Percentiles rank a stretch among this genome's conserved stretches.
These are phyloP conservation scores for Oceanodroma tethys DNA, from an alignment of 2,113 vertebrate species.

Conservation along the genomic window DNA sequence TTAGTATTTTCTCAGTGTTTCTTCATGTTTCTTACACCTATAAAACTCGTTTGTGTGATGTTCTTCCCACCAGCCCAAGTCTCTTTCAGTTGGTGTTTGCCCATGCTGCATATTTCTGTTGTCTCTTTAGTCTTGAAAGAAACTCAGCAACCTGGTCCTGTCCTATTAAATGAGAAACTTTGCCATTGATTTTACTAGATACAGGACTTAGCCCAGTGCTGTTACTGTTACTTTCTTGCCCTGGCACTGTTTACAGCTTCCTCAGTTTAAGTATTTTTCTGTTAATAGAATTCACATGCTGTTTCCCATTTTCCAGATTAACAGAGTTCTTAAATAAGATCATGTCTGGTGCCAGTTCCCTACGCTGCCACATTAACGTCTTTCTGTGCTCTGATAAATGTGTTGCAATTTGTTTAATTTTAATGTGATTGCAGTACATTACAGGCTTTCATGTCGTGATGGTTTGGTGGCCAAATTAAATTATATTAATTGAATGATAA, in stretches of 20 bases:
- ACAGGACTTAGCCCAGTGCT: background rate
- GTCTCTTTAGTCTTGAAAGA: background rate
- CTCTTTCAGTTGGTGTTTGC: background rate
- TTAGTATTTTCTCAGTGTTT: background rate
- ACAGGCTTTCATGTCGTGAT: background rate
- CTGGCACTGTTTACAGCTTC: background rate
- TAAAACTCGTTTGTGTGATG: background rate
- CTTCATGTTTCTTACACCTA: background rate
- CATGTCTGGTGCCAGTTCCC: background rate
- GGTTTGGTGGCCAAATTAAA: background rate
- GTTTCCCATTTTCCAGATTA: background rate
- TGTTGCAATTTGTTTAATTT: background rate
- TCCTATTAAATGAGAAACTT: background rate
- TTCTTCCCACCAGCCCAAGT: fast-evolving
- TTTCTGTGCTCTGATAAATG: background rate
- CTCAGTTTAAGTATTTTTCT: background rate
- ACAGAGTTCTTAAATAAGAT: background rate
- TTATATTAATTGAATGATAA: background rate
- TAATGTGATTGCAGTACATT: background rate
- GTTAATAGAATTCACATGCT: background rate
- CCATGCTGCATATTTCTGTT: background rate
- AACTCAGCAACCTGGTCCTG: background rate
- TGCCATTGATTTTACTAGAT: background rate
- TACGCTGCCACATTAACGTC: background rate
- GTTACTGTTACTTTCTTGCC: background rate